Percentiles rank a stretch among this genome's conserved stretches.
Conservation (phyloP, 1,140 invertebrate species). For the Apis laboriosa region DNA sequence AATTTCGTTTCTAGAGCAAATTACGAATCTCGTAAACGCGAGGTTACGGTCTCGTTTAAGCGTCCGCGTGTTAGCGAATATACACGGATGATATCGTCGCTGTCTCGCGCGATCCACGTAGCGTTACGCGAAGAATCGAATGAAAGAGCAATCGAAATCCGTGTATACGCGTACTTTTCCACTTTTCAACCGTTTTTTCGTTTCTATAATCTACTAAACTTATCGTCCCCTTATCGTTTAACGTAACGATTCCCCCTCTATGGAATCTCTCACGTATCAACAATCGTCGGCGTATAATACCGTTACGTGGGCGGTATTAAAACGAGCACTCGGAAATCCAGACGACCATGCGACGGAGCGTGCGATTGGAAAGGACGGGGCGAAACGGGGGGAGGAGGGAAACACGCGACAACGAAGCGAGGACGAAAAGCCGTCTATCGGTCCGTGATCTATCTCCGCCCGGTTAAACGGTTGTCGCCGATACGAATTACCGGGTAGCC, state of each 20-base stretch:
- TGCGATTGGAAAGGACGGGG: neutral
- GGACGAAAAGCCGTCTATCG: constrained; percentile 41
- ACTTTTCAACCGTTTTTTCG: too few species aligned
- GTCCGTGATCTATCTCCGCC: constrained; percentile 35
- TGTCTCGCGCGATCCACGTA: too few species aligned
- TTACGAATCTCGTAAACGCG: neutral
- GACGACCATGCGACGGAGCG: neutral
- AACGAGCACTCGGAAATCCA: neutral
- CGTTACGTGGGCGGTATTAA: neutral
- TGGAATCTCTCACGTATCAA: too few species aligned
- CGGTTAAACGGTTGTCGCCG: constrained; percentile 51
- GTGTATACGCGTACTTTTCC: neutral
- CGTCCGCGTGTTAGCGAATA: neutral
- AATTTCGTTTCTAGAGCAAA: neutral
- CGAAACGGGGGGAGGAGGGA: neutral
- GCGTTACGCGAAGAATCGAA: too few species aligned
- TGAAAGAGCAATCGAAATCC: too few species aligned
- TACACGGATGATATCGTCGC: too few species aligned
- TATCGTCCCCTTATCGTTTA: too few species aligned
- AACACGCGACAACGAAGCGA: constrained; percentile 7
- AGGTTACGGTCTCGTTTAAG: neutral
- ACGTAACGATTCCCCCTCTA: too few species aligned
- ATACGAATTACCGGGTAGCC: constrained; percentile 52
- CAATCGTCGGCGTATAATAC: neutral
- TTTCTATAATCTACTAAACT: too few species aligned